These are phyloP conservation scores for Eulemur albifrons DNA, from an alignment of 2,797 vertebrate species.

Conservation along the genomic window DNA sequence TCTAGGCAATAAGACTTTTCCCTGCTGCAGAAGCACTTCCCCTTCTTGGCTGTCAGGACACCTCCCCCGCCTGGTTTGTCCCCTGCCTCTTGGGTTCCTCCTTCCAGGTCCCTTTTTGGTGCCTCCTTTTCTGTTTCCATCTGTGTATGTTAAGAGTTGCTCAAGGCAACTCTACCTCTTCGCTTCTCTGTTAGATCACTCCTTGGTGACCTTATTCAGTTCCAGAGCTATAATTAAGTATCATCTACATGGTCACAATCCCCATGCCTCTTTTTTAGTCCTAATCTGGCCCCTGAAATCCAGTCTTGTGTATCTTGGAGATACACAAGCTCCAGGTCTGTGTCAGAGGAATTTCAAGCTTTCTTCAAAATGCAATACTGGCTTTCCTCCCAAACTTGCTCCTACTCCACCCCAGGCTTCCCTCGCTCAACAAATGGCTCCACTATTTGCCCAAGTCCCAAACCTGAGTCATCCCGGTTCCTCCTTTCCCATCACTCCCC, in stretches of 20 bases:
- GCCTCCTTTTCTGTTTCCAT: not conserved
- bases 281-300: not conserved
- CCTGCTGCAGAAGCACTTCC: not conserved
- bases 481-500: not conserved
- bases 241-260: not conserved
- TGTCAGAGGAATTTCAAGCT: not conserved
- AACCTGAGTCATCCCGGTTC: not conserved
- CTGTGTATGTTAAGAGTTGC: not conserved
- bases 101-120: not conserved
- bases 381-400: not conserved
- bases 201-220: not conserved
- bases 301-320: not conserved
- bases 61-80: not conserved
- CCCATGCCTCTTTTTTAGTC: not conserved
- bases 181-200: not conserved
- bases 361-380: not conserved
- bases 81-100: not conserved
- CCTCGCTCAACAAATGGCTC: not conserved
- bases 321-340: not conserved
- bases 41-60: not conserved
- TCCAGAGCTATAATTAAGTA: not conserved
- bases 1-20: not conserved
- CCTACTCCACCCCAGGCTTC: not conserved
- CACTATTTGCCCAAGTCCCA: not conserved
- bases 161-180: not conserved